Percentiles rank a stretch among this genome's conserved stretches.
Conservation (phyloP, 2,113 vertebrate genomes). For the Callaeas wilsoni region DNA sequence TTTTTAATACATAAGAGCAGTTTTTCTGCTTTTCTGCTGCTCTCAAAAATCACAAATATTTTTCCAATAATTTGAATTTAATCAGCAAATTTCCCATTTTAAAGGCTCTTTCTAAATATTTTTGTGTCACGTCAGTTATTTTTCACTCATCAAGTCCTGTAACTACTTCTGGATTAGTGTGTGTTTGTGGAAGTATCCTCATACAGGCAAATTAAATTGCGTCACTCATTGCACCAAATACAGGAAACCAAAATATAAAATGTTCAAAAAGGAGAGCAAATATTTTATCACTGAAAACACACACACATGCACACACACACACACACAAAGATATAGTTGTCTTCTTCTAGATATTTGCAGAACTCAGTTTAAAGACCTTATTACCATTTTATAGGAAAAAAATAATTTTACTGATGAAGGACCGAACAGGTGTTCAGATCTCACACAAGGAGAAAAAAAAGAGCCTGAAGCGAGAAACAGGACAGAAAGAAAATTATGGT, state of each 20-base stretch:
- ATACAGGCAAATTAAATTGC: not conserved
- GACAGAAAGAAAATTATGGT: conserved; percentile 7
- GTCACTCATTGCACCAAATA: not conserved
- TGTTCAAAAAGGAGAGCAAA: not conserved
- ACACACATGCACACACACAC: not conserved
- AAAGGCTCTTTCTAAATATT: not conserved
- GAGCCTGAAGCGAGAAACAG: not conserved
- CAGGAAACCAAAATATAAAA: not conserved
- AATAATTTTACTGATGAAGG: not conserved
- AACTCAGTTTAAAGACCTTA: not conserved
- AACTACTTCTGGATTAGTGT: not conserved
- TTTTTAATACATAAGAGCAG: not conserved
- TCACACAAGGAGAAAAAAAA: not conserved
- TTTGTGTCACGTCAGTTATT: not conserved
- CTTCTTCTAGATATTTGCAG: not conserved
- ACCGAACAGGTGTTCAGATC: conserved; percentile 16
- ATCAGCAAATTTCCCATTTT: not conserved
- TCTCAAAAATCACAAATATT: not conserved
- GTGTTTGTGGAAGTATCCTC: not conserved
- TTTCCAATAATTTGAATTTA: not conserved
- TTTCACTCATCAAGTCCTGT: not conserved
- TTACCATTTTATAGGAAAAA: not conserved
- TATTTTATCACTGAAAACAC: not conserved
- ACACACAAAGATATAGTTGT: too few species aligned
- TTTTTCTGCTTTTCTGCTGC: not conserved